Evolutionary conservation across 2,113 vertebrate genomes (phyloP).

Genomic region (Lagopus muta): DNA sequence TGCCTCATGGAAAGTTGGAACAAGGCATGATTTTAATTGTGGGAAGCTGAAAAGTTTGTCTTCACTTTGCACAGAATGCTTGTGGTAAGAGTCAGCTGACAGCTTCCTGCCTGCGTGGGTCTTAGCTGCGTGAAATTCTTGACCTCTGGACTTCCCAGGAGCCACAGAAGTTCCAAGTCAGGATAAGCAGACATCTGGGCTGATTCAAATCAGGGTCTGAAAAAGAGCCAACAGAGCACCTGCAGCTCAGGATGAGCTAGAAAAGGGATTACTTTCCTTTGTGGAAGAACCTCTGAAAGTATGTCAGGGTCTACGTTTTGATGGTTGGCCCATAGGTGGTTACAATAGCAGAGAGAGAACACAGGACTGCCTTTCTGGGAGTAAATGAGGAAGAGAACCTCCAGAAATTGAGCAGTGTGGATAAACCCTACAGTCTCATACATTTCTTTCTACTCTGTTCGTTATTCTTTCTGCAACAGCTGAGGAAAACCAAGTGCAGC

Average conservation of each 20-base stretch:
- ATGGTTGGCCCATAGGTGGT: neutral
- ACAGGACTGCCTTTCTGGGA: neutral
- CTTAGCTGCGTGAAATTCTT: slow-evolving; percentile 46
- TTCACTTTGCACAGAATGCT: slow-evolving; percentile 27
- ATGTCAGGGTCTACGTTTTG: rapidly evolving
- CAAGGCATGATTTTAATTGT: neutral
- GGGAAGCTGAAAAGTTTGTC: slow-evolving; percentile 39
- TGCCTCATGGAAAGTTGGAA: slow-evolving; percentile 51
- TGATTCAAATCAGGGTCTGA: neutral
- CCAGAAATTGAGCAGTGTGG: neutral
- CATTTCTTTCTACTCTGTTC: neutral
- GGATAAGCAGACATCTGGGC: neutral
- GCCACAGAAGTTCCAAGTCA: neutral
- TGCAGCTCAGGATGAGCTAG: neutral
- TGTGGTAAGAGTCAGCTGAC: slow-evolving; percentile 51
- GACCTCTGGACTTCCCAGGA: slow-evolving; percentile 21
- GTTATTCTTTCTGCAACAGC: neutral
- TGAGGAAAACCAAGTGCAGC: neutral
- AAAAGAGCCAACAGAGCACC: neutral
- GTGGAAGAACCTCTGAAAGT: neutral
- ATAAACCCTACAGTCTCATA: neutral
- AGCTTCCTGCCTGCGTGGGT: slow-evolving; percentile 36
- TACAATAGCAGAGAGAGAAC: neutral
- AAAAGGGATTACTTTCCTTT: neutral
- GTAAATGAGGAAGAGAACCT: neutral